Evolutionary conservation across 2,797 vertebrate species (phyloP), one percentile per base, ranked within the genome.

Genomic region (Rhynchotus rufescens): DNA sequence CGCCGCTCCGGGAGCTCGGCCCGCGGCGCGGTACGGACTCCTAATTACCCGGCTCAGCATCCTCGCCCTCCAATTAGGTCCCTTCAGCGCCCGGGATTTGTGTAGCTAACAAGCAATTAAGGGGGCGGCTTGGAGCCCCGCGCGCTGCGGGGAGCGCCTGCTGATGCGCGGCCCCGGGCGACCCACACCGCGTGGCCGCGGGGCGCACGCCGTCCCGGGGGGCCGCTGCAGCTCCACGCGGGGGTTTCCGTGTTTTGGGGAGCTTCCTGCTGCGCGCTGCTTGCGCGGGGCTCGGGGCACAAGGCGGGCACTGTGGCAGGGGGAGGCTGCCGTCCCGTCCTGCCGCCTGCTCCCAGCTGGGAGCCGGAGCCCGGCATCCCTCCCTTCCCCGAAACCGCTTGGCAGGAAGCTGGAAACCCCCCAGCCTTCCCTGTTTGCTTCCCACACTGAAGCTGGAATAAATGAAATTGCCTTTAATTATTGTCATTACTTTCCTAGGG

Each of bases 401-500:
- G 49, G 23, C 0, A 16, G 60, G 73, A 73, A 62, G n/a, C 73
- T 80, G 69, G 45, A 86, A 83, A 22, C n/a, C 90, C 61, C 86
- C 80, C 92, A 86, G 22, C 22, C 22, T 74, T 34, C 60, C 60
- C 74, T 1, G 0, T 44, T 86, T 85, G 76, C 87, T 84, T 84
- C 80, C 64, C 80, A 80, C 15, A 3, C 67, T 85, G 88, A 67
- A 84, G 67, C 84, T 4, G 89, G 91, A 97, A 95, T 90, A 94
- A 94, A 94, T 78, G 86, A 95, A 97, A 97, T 97, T 97, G 88
- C 95, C 93, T 95, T 95, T 96, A 97, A 97, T 96, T 96, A 93
- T 96, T 96, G 93, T 96, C 95, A 96, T 96, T 96, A 93, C 84
- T 84, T 93, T 91, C 86, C 67, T 84, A 17, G 78, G 94, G 93